Evolutionary conservation across 2,888 invertebrate genomes (phyloP).

Genomic region (Drosophila barbarae): DNA sequence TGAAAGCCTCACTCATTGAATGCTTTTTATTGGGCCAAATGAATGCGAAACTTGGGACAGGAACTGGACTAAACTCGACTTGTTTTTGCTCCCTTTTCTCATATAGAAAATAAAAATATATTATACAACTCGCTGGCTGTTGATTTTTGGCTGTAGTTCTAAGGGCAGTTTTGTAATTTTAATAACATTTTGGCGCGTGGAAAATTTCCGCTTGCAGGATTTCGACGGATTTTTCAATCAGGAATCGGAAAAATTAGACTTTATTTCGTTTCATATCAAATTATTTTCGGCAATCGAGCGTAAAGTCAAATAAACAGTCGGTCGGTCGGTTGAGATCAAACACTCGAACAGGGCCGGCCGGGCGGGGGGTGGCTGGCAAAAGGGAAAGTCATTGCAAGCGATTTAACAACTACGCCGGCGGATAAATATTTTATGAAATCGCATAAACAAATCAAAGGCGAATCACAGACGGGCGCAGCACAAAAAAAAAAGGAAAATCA

Average conservation of each 20-base stretch:
- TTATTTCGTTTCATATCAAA: constrained; percentile 73
- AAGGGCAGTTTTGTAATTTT: constrained; percentile 48
- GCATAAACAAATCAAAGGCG: constrained; percentile 76
- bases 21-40: constrained; percentile 70
- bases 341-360: constrained; percentile 27
- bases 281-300: constrained; percentile 75
- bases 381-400: constrained; percentile 74
- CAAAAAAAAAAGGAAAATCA: constrained; percentile 48
- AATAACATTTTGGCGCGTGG: constrained; percentile 49
- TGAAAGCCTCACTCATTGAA: constrained; percentile 60
- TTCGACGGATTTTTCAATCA: constrained; percentile 68
- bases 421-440: constrained; percentile 77
- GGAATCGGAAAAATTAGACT: constrained; percentile 62
- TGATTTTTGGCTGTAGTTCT: constrained; percentile 38
- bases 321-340: constrained; percentile 59
- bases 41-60: constrained; percentile 50
- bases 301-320: constrained; percentile 68
- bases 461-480: constrained; percentile 60
- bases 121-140: constrained; percentile 33
- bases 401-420: constrained; percentile 77
- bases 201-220: constrained; percentile 31
- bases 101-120: constrained; percentile 49
- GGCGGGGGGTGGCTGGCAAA: constrained; percentile 42
- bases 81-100: constrained; percentile 39
- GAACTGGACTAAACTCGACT: constrained; percentile 26